phyloP scores from a whole-genome alignment of 2,113 vertebrate species.

The Sigmodon hispidus region DNA sequence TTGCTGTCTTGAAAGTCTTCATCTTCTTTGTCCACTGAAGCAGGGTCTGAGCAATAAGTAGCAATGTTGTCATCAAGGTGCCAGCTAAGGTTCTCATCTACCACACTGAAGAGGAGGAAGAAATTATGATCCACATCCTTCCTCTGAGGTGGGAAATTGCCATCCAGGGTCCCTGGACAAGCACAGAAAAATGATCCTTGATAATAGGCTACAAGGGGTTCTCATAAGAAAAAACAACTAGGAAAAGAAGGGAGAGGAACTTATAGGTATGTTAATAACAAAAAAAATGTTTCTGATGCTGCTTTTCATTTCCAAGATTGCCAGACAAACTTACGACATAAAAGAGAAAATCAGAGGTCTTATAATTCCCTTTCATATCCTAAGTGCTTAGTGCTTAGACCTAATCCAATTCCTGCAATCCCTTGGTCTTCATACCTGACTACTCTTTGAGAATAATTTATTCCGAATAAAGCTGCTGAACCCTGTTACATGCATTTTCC shows the following conservation, averaged over 20 bases:
- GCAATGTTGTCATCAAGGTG: slow-evolving; percentile 86
- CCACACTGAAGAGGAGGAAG: slow-evolving; percentile 88
- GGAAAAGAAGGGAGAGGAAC: not conserved
- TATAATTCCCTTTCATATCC: not conserved
- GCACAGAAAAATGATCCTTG: not conserved
- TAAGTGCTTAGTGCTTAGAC: not conserved
- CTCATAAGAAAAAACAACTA: slow-evolving; percentile 33
- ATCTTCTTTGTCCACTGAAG: slow-evolving; percentile 85
- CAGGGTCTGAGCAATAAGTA: slow-evolving; percentile 83
- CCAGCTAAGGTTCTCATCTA: slow-evolving; percentile 90
- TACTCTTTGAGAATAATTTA: not conserved
- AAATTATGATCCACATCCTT: slow-evolving; percentile 85
- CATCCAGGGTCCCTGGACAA: slow-evolving; percentile 81
- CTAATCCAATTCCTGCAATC: not conserved
- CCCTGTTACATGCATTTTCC: not conserved
- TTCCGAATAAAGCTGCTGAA: not conserved
- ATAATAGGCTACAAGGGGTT: not conserved
- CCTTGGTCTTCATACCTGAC: not conserved
- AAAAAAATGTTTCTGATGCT: not conserved
- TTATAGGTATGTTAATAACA: not conserved
- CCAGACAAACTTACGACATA: not conserved
- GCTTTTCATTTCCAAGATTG: slow-evolving; percentile 1
- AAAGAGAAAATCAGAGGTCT: not conserved
- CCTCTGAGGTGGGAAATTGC: slow-evolving; percentile 79
- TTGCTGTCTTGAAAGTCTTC: slow-evolving; percentile 86